These are phyloP conservation scores for Ctenomys sociabilis DNA, from an alignment of 2,113 vertebrate genomes.

Conservation along the genomic window DNA sequence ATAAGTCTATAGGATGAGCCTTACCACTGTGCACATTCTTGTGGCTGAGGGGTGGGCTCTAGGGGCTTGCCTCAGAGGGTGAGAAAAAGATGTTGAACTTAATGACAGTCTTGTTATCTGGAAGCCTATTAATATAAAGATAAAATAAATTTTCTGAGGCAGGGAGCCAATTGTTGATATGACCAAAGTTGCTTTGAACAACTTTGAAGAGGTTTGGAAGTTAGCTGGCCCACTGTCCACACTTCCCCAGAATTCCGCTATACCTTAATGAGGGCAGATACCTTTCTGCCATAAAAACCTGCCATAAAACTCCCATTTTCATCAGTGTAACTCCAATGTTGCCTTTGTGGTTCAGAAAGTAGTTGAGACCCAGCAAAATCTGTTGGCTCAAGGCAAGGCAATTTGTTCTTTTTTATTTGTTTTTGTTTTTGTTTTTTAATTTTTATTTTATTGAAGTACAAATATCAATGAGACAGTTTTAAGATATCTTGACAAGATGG, in stretches of 20 bases:
- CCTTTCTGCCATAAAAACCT: neutral
- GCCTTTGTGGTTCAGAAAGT: neutral
- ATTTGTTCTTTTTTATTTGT: no score
- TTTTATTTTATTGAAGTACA: no score
- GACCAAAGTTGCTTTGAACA: neutral
- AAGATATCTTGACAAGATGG: no score
- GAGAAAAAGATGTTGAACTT: neutral
- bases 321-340: neutral
- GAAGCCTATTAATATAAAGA: neutral
- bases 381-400: neutral
- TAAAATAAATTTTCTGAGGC: neutral
- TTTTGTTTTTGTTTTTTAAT: no score
- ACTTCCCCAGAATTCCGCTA: neutral
- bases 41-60: no score
- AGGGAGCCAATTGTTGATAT: neutral
- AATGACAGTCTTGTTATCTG: neutral
- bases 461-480: no score
- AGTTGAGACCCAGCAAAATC: neutral
- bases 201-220: rapidly evolving
- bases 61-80: neutral
- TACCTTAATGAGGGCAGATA: rapidly evolving
- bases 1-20: neutral
- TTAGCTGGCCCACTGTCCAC: neutral
- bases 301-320: neutral
- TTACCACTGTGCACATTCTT: rapidly evolving